Base-by-base conservation (phyloP, 2,888 invertebrate species). In the Parapristionchus giblindavisi region DNA sequence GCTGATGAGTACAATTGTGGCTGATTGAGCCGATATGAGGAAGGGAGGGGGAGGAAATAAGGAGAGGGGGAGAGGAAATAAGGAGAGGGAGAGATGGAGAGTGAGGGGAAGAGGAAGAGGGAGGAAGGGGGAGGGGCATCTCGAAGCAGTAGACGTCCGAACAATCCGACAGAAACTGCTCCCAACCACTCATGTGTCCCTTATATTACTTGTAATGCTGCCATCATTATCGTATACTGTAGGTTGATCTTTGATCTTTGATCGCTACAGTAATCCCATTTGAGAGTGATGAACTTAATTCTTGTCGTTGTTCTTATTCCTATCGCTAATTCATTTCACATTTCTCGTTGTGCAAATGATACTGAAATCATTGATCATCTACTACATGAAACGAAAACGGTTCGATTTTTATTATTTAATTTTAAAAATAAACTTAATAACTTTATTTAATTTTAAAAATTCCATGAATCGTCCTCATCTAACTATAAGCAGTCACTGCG, bases 321-420 rank as follows among this genome's bases (percentile, higher is more conserved):
- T 60, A 27, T 72, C 48, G 21, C 48, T 27, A 6, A 36, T 24
- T 73, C 52, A 36, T 48, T 60, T 56, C n/a, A 36, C 58, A 34
- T 32, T 60, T 32, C 51, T 32, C 43, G 63, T 17, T 87, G 87
- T 78, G 83, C 87, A 60, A 88, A 88, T 74, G 87, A 87, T 72
- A 86, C 87, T 3, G 87, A 88, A 74, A 82, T 87, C 58, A 86
- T 87, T 52, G 87, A 87, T 60, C 82, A 85, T 75, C 79, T 87
- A 5, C 78, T 87, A 5, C 43, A 40, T 17, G 58, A 72, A 32
- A 72, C 72, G 17, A 72, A 58, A 11, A 43, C 21, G 40, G 72
- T 72, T 3, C 11, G 58, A 24, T n/a, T n/a, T 58, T 24, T 29
- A 17, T 11, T 58, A 14, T 11, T 58, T n/a, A 24, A 11, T 11